Evolutionary conservation across 2,113 vertebrate genomes (phyloP), one percentile per base, ranked within the genome.

Genomic region (Thamnaconus septentrionalis): DNA sequence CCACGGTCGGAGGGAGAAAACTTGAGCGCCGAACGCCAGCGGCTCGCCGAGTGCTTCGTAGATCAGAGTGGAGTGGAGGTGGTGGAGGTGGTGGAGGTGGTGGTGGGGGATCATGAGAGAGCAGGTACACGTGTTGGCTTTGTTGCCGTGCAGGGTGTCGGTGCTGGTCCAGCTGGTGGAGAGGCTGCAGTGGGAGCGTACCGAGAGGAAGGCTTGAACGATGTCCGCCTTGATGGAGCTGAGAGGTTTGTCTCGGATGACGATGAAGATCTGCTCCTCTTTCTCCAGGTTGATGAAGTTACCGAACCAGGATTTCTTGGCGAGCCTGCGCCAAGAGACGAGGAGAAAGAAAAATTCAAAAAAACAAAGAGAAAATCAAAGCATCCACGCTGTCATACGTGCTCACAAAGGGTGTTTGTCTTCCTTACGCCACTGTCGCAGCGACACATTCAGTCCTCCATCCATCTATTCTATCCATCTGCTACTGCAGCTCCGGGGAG

Each of bases 261-360:
- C 97, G 68, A 98, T 93, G 46, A 99, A 99, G 90, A 99, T 96
- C 92, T 99, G 97, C 77, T 99, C 97, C 86, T 99, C 97, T 89
- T 99, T 99, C 85, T 99, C 97, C 86, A 98, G 88, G 88, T 88
- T 99, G 91, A 99, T 96, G 87, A 99, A 99, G 90, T 99, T 99
- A 91, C 97, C 97, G 0, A 99, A 99, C 97, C 97, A 99, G 58
- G 97, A 99, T 87, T 98, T 99, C 93, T 99, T 99, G 93, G 97
- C 97, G 91, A 99, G 95, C 91, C 97, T 99, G 90, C n/a, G 4
- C 5, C 3, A 8, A 59, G 6, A 41, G 18, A 31, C 18, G 10
- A 44, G 59, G 6, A 67, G 4, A 45, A 56, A 9, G 57, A 42
- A 2, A 55, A 41, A 7, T 8, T 6, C 1, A 45, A 45, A 45